These are phyloP conservation scores for Vanessa tameamea DNA, from an alignment of 1,140 invertebrate genomes.

Conservation along the genomic window DNA sequence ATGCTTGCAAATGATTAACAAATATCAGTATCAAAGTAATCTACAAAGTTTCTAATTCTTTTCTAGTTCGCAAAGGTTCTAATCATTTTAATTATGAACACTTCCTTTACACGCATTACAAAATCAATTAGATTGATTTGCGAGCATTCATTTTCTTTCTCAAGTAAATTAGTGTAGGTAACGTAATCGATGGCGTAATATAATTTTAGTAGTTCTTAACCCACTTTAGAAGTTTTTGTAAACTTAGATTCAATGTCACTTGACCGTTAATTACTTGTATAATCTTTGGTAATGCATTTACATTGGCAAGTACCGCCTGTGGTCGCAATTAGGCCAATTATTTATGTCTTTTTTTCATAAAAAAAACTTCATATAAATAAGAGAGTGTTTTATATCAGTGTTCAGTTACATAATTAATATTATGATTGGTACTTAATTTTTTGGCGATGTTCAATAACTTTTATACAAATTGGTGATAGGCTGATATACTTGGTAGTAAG, in stretches of 20 bases:
- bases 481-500: no score
- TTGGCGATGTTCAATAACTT: no score
- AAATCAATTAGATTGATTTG: constrained; percentile 17
- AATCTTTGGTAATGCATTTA: neutral
- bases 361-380: no score
- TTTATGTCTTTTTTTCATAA: no score
- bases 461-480: no score
- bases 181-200: constrained; percentile 1
- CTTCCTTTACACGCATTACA: constrained; percentile 9
- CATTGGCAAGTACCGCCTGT: no score
- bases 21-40: no score
- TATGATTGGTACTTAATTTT: no score
- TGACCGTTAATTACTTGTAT: neutral
- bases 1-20: neutral
- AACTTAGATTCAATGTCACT: neutral
- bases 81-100: constrained; percentile 3
- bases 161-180: constrained; percentile 15
- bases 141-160: constrained; percentile 4
- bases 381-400: no score
- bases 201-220: neutral
- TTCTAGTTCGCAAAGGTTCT: neutral
- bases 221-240: neutral
- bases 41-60: no score
- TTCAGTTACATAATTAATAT: no score
- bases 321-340: no score